phyloP scores from a whole-genome alignment of 2,113 vertebrate genomes.

The Odocoileus hemionus region DNA sequence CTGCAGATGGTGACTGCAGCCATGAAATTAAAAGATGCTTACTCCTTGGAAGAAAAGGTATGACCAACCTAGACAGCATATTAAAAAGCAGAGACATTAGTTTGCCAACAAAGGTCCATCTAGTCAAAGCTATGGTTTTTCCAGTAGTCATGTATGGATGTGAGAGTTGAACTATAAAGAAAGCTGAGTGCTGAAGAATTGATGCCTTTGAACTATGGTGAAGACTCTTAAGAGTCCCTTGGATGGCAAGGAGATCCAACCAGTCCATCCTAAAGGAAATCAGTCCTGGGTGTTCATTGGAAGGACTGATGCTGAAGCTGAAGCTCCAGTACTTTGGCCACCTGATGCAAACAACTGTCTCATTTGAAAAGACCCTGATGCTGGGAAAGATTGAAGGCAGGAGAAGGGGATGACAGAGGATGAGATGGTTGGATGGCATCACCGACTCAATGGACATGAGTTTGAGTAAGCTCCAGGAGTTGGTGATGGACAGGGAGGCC shows the following conservation, averaged over 20 bases:
- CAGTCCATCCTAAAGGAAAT: neutral
- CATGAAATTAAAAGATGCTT: neutral
- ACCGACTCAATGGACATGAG: neutral
- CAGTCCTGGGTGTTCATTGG: neutral
- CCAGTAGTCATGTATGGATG: neutral
- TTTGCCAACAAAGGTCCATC: neutral
- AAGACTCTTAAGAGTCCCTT: neutral
- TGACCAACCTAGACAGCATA: neutral
- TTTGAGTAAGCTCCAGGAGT: neutral
- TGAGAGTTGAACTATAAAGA: neutral
- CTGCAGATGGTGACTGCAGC: neutral
- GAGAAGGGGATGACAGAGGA: neutral
- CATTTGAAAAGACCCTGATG: neutral
- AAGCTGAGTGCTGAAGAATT: neutral
- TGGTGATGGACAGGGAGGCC: neutral
- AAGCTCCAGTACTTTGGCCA: neutral
- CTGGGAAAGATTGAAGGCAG: neutral
- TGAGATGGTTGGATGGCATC: neutral
- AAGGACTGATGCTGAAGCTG: neutral
- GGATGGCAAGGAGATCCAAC: neutral
- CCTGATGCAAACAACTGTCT: neutral
- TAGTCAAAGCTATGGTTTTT: neutral
- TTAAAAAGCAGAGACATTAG: neutral
- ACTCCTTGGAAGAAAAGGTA: neutral
- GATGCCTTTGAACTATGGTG: neutral